Evolutionary conservation across 2,888 invertebrate species (phyloP).

Genomic region (Dicycla oo): DNA sequence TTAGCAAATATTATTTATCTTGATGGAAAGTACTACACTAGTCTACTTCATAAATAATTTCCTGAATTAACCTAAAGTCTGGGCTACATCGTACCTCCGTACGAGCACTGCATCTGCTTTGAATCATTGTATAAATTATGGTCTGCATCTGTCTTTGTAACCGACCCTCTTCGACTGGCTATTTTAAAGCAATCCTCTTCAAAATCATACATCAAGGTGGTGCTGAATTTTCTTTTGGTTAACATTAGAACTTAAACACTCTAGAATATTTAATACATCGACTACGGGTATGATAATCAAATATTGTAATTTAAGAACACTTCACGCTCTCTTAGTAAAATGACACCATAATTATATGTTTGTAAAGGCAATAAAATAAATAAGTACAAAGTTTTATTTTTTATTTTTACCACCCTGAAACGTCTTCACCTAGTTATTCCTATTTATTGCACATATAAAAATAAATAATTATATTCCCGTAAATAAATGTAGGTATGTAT

Average conservation of each 20-base stretch:
- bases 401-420: constrained; percentile 47
- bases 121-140: not conserved
- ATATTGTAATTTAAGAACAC: not conserved
- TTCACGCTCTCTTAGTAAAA: constrained; percentile 46
- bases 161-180: not conserved
- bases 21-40: too few relatives aligned
- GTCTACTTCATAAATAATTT: not conserved
- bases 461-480: not conserved
- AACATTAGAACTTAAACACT: not conserved
- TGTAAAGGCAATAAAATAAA: constrained; percentile 34
- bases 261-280: not conserved
- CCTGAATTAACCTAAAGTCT: not conserved
- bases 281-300: constrained; percentile 25
- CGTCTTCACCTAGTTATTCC: not conserved
- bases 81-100: not conserved
- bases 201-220: not conserved
- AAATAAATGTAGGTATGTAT: not conserved
- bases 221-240: not conserved
- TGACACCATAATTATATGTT: constrained; percentile 14
- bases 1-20: not conserved
- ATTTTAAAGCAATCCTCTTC: not conserved
- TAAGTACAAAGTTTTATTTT: constrained; percentile 2
- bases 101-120: not conserved
- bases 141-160: not conserved
- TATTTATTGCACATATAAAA: constrained; percentile 29